Base-by-base conservation (phyloP, 2,797 vertebrate species). In the Hydrolagus colliei region DNA sequence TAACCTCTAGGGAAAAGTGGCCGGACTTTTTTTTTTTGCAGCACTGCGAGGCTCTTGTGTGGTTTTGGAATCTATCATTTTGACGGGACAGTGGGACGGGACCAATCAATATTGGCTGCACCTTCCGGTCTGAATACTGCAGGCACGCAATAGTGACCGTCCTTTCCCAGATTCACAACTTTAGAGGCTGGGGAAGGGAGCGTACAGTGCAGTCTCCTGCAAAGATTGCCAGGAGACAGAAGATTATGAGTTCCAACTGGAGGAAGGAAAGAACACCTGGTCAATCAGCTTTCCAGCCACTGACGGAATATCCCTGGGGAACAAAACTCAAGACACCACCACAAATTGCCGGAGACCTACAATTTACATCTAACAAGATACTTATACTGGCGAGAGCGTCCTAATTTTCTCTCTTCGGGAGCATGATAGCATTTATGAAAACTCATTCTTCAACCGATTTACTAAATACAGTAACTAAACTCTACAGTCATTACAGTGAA, bases 201-300 rank as follows among this genome's bases (percentile, higher is more conserved):
- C 8, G 41, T 11, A 71, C 71, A 84, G 71, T 84, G 41, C 41
- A 52, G 79, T 84, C 68, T 84, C 79, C 79, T 84, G 79, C 65
- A 84, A 84, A 71, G 79, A 71, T 63, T n/a, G 68, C 9, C n/a
- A 63, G 65, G 32, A 41, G 65, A 71, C 65, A 35, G 79, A 52
- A 71, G 63, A 35, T 63, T 32, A 35, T 80, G n/a, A 80, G 79
- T 68, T 82, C 79, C 67, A 84, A 84, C 79, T 71, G 2, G 65
- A 84, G 32, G 10, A 67, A 67, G 52, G 62, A 67, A 84, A 71
- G 65, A 84, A 84, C 79, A 84, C 71, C 63, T 71, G 79, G 79
- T 71, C 63, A 84, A 84, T 52, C 27, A 84, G 32, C 68, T 84
- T 84, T 71, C 79, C 65, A 71, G 71, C 63, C 79, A 84, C 79